A percentile compares a stretch with the other conserved stretches of the same genome.
Evolutionary conservation across 2,888 invertebrate species (phyloP).

Genomic region (Agrilus biguttatus): DNA sequence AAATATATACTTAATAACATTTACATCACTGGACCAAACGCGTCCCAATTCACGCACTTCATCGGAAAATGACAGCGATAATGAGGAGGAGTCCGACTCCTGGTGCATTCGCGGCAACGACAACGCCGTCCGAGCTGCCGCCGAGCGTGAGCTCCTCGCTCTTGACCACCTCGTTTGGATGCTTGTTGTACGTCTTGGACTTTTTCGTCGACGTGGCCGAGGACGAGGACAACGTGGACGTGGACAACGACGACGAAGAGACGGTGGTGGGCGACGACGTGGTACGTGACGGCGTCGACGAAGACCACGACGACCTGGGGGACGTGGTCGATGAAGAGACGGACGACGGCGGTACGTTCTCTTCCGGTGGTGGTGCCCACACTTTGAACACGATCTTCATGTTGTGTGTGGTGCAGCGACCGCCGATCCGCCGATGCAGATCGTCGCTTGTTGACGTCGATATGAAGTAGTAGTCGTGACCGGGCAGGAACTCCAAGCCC

Average conservation of each 20-base stretch:
- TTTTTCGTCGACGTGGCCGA: constrained; percentile 38
- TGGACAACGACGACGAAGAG: constrained; percentile 18
- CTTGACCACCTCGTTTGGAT: constrained; percentile 85
- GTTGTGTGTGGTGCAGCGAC: constrained; percentile 81
- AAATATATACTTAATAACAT: too few relatives aligned
- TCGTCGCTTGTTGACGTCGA: constrained; percentile 87
- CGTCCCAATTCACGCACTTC: too few relatives aligned
- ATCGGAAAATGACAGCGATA: constrained; percentile 16
- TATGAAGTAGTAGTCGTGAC: constrained; percentile 88
- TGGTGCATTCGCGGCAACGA: constrained; percentile 1
- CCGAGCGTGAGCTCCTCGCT: constrained; percentile 80
- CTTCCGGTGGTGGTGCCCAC: constrained; percentile 59
- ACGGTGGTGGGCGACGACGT: constrained; percentile 18
- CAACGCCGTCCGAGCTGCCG: constrained; percentile 19
- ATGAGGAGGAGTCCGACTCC: too few relatives aligned
- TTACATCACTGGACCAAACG: too few relatives aligned
- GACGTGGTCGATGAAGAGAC: constrained; percentile 21
- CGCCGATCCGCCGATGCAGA: constrained; percentile 80
- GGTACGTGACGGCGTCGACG: constrained; percentile 25
- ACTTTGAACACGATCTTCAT: constrained; percentile 85
- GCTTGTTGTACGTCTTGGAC: constrained; percentile 53
- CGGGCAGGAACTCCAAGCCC: constrained; percentile 84
- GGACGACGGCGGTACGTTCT: constrained; percentile 32
- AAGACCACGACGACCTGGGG: constrained; percentile 22
- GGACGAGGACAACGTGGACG: constrained; percentile 26